Evolutionary conservation across 2,888 invertebrate species (phyloP).

Genomic region (Gibbula magus): DNA sequence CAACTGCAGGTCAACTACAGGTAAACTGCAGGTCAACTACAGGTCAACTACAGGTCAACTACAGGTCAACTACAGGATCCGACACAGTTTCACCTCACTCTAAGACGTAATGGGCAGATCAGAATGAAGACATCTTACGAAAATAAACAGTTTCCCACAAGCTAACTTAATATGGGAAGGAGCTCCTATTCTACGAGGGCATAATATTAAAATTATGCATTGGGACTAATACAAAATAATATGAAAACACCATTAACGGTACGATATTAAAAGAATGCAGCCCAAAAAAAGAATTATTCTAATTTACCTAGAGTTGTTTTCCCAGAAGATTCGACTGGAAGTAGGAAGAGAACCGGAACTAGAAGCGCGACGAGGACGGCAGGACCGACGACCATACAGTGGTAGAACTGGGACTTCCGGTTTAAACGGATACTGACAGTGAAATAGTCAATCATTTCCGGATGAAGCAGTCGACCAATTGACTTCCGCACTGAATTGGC

Average conservation of each 20-base stretch:
- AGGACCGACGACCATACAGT: conserved; percentile 34
- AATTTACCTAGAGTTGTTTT: conserved; percentile 29
- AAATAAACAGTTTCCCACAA: no score
- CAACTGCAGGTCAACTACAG: no score
- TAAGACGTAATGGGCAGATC: no score
- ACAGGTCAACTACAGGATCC: no score
- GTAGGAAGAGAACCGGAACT: conserved; percentile 33
- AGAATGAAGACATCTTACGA: no score
- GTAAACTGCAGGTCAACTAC: no score
- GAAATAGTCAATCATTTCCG: conserved; percentile 27
- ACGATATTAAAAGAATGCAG: background rate
- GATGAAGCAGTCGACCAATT: conserved; percentile 5
- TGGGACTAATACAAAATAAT: background rate
- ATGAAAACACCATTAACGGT: background rate
- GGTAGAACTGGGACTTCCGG: conserved; percentile 30
- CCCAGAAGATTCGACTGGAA: conserved; percentile 27
- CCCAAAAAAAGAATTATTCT: background rate
- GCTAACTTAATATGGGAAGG: no score
- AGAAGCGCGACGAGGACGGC: conserved; percentile 33
- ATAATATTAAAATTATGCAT: background rate
- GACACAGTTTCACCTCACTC: no score
- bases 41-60: no score
- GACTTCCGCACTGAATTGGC: background rate
- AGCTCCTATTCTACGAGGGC: no score
- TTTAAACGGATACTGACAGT: conserved; percentile 20